Base-by-base conservation (phyloP, 2,888 invertebrate genomes). In the Phasia obesa region DNA sequence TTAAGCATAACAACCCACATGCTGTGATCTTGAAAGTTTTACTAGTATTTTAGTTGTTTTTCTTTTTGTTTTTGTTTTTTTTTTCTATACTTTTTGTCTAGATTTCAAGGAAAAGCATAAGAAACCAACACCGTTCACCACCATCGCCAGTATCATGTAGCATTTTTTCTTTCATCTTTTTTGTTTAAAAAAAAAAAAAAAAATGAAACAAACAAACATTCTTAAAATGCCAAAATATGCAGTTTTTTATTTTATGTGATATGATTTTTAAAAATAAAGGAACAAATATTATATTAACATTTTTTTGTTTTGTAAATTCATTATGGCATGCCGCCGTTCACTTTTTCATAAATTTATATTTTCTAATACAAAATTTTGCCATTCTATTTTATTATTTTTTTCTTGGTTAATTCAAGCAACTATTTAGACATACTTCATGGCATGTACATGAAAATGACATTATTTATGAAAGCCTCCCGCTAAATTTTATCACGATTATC, bases 11-110 rank as follows among this genome's bases (percentile, higher is more conserved):
- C 69, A 75, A 83, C 82, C 82, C 82, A 78, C 82, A 83, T 83
- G 78, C 78, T 83, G 82, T 75, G 78, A 79, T 79, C 82, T 83
- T 83, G 82, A 83, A 79, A 78, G 73, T 73, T 78, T 71, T 47
- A 51, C 17, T n/a, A 57, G 17, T 17, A 60, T 44, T 65, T 65
- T 53, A 27, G n/a, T 17, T 17, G 53, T 44, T 65, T 65, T 53
- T 21, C 13, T 17, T 47, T 25, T 31, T n/a, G 31, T 6, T 49
- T 1, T 49, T 53, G n/a, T n/a, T 67, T 9, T 44, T 21, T 49
- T 25, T 49, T 49, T 27, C 19, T 25, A n/a, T 69, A 57, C 31
- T 7, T 57, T 53, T 64, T 73, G 64, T 65, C 44, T 67, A 79
- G 65, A 79, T 73, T 79, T 60, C 73, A 60, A 44, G 73, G 79